phyloP scores from a whole-genome alignment of 2,797 vertebrate genomes.

The Meriones psammophilus region DNA sequence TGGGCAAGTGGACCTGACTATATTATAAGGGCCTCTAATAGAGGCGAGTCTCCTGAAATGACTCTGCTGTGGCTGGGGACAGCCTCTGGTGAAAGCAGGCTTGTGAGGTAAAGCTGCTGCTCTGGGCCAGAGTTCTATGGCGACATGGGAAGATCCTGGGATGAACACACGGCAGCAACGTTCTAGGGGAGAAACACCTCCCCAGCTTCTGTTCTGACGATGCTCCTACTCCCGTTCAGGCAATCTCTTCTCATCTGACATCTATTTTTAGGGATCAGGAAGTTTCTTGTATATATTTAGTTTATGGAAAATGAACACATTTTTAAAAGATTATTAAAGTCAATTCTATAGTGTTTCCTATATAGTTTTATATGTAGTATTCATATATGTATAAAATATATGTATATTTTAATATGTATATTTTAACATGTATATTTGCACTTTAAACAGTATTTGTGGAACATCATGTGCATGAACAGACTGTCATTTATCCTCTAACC shows the following conservation, averaged over 20 bases:
- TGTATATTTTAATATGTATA: not conserved
- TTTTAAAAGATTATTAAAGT: slow-evolving; percentile 55
- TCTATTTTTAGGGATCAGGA: slow-evolving; percentile 65
- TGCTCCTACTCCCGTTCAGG: slow-evolving; percentile 23
- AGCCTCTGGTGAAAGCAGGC: slow-evolving; percentile 10
- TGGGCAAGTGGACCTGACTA: not conserved
- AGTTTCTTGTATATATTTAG: slow-evolving; percentile 66
- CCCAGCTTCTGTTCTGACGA: slow-evolving; percentile 47
- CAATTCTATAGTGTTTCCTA: slow-evolving; percentile 50
- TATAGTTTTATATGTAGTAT: not conserved
- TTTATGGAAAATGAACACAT: slow-evolving; percentile 60
- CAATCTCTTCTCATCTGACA: slow-evolving; percentile 64
- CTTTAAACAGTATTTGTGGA: slow-evolving; percentile 13
- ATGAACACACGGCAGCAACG: not conserved
- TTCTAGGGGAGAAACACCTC: slow-evolving; percentile 41
- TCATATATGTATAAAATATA: not conserved
- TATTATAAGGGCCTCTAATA: not conserved
- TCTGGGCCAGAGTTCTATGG: not conserved
- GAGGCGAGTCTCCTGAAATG: slow-evolving; percentile 12
- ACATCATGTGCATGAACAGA: not conserved
- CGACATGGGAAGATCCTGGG: not conserved
- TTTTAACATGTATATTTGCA: not conserved
- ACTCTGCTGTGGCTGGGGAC: not conserved
- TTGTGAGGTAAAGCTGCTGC: not conserved
- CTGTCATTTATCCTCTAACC: not conserved